Base-by-base conservation (phyloP, 2,113 vertebrate genomes). In the Solea senegalensis region DNA sequence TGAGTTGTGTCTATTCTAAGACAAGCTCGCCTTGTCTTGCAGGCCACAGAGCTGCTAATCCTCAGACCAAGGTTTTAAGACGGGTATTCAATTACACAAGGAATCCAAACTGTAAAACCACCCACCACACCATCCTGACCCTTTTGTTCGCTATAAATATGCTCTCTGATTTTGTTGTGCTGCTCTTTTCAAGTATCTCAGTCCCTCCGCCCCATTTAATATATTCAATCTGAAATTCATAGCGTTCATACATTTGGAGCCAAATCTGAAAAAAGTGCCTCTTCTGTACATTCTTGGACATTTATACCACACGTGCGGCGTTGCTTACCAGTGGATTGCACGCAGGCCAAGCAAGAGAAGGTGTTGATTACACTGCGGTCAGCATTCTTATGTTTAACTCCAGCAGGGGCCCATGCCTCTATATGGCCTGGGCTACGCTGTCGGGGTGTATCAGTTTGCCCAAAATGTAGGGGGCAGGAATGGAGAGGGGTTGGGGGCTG, bases 371-470 rank as follows among this genome's bases (percentile, higher is more conserved):
- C 82, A 0, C 44, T 11, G 1, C 63, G 9, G 80, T 93, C 93
- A 93, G 92, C 92, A 74, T 90, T 90, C 84, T 80, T 50, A 40
- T 39, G 55, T 80, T 85, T 51, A 78, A 81, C 80, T 69, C 8
- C 43, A 52, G 57, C 39, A 3, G 0, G 34, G 51, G 10, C n/a
- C 26, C 48, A 55, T 81, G 82, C 44, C 92, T 89, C 69, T 92
- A 91, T 91, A 91, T 76, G 91, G 92, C 67, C 49, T 15, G 70
- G 60, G 74, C 44, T 43, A 68, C 27, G 74, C 82, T 62, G 56
- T 75, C 21, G 5, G 82, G 83, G 85, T 16, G 78, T 91, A 92
- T 93, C 91, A 39, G 76, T 69, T 93, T 85, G 69, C 80, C 34
- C 59, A 48, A 82, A 89, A 80, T 85, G 58, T 78, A 76, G 34